Evolutionary conservation across 37 sponge, comb jelly and placozoan species (phyloP).

Genomic region (Agelas oroides): DNA sequence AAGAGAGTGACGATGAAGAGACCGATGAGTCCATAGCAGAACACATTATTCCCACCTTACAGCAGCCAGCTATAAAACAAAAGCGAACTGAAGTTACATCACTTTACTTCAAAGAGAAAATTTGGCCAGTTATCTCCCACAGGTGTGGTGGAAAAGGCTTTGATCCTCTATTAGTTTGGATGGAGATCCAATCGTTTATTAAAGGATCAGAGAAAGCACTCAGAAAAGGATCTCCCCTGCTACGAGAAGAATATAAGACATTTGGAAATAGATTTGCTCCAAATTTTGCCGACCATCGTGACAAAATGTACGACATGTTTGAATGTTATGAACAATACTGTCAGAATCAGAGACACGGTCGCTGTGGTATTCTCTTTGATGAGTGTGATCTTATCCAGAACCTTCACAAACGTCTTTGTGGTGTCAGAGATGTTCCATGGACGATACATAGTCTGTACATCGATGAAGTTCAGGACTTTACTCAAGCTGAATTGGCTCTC

Average conservation of each 20-base stretch:
- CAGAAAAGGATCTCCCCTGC: constrained; percentile 42
- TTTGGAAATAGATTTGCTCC: constrained; percentile 81
- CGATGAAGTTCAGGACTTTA: constrained; percentile 91
- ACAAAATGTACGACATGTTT: constrained; percentile 68
- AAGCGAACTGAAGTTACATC: constrained; percentile 55
- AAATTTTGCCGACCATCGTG: constrained; percentile 71
- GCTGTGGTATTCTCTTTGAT: constrained; percentile 59
- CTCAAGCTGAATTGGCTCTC: constrained; percentile 81
- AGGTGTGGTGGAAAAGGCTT: constrained; percentile 39
- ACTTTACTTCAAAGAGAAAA: constrained; percentile 67
- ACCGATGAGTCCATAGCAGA: background rate
- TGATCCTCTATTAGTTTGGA: constrained; percentile 85
- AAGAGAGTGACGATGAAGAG: constrained; percentile 53
- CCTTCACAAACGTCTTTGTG: constrained; percentile 53
- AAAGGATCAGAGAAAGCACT: constrained; percentile 85
- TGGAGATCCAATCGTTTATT: constrained; percentile 90
- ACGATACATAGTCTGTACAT: constrained; percentile 81
- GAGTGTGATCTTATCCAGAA: constrained; percentile 79
- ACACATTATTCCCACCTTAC: background rate
- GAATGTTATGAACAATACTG: constrained; percentile 45
- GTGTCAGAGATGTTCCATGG: constrained; percentile 48
- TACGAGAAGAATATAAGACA: constrained; percentile 51
- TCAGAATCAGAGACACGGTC: constrained; percentile 35
- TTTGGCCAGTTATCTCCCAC: constrained; percentile 59
- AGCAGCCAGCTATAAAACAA: constrained; percentile 3